Conservation (phyloP, 1,140 invertebrate genomes). For the Drosophila rufa region DNA sequence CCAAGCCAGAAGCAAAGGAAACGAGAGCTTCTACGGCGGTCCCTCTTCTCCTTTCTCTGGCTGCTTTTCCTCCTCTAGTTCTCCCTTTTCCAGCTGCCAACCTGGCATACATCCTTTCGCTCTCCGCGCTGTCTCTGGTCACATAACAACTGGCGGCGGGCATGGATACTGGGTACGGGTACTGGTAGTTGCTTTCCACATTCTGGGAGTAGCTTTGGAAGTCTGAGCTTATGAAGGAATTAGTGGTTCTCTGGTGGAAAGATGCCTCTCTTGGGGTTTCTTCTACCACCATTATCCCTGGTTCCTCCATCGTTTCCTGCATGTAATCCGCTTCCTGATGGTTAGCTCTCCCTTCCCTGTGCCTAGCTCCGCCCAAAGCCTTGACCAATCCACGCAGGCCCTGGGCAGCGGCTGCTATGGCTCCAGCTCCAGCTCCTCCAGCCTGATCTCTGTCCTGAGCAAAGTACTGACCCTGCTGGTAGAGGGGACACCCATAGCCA, state of each 20-base stretch:
- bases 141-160: too few relatives aligned
- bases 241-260: too few relatives aligned
- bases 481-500: too few relatives aligned
- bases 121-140: too few relatives aligned
- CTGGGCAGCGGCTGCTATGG: constrained; percentile 21
- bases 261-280: too few relatives aligned
- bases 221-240: not conserved
- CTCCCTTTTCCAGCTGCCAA: not conserved
- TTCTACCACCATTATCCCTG: too few relatives aligned
- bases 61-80: not conserved
- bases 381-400: constrained; percentile 19
- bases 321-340: not conserved
- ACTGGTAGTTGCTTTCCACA: too few relatives aligned
- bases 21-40: not conserved
- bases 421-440: not conserved
- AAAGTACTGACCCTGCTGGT: not conserved
- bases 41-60: constrained; percentile 6
- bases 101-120: not conserved
- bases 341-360: too few relatives aligned
- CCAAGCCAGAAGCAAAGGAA: not conserved
- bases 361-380: constrained; percentile 11
- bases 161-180: too few relatives aligned
- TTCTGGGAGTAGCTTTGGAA: not conserved
- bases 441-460: too few relatives aligned
- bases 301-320: too few relatives aligned